Base-by-base conservation (phyloP, 2,888 invertebrate genomes). In the Tachystola acroxantha region DNA sequence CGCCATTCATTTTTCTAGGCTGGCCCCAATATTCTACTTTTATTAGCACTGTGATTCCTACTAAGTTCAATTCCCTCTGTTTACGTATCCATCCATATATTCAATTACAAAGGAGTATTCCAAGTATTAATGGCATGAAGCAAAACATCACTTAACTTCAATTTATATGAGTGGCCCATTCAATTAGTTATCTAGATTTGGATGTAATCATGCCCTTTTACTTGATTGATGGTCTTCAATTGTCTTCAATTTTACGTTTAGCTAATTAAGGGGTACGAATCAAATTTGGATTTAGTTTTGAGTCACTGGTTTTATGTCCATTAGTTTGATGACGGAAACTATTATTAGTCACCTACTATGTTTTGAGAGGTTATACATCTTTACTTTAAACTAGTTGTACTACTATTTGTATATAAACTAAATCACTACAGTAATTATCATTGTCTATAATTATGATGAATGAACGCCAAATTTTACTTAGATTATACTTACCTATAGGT, bases 151-250 rank as follows among this genome's bases (percentile, higher is more conserved):
- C 68, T 79, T 73, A 71, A 46, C 71, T 76, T 69, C 75, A 77
- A 85, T 82, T 81, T 69, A 62, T 59, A 65, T 58, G 81, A 84
- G 79, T 81, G 73, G 64, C 64, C 53, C 61, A 75, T 79, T 84
- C 75, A 82, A 84, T 85, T 81, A 76, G 69, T 64, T 73, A 82
- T 82, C 81, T 68, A 66, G 78, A 85, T 85, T 73, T 68, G 64
- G 64, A 71, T 63, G 64, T 81, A 80, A 81, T 82, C 67, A 73
- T 71, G 71, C 66, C 70, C 57, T 77, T 76, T 75, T 68, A 74
- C 73, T 73, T 84, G 84, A 86, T 82, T 85, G 82, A 82, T 78
- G 69, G 59, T 57, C 56, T 64, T 46, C 70, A 69, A 70, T 68
- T 63, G 67, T 67, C 57, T 68, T 59, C 71, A 70, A 75, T 74